Evolutionary conservation across 1,140 invertebrate species (phyloP).

Genomic region (Ctenoplectra terminalis): DNA sequence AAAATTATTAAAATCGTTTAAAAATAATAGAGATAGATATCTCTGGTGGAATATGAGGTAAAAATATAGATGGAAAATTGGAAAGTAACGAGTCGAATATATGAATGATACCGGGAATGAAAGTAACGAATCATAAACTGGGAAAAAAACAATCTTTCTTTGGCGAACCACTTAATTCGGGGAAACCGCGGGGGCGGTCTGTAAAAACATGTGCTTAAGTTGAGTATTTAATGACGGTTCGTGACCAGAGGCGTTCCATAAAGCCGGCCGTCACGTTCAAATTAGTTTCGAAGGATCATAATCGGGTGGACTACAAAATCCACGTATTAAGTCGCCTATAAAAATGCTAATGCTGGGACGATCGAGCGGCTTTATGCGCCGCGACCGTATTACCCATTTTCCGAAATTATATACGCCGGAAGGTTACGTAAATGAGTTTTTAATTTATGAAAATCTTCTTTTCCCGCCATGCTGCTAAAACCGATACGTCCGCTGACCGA

Average conservation of each 20-base stretch:
- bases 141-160: neutral
- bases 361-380: conserved; percentile 36
- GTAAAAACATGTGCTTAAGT: conserved; percentile 27
- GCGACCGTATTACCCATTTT: conserved; percentile 48
- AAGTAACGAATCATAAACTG: no score
- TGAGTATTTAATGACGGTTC: conserved; percentile 34
- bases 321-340: conserved; percentile 46
- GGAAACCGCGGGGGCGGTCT: neutral
- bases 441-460: conserved; percentile 52
- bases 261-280: conserved; percentile 43
- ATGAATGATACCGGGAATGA: neutral
- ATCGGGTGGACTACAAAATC: conserved; percentile 45
- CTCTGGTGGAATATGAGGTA: no score
- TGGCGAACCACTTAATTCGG: conserved; percentile 11
- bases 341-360: conserved; percentile 47
- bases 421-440: conserved; percentile 44
- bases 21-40: no score
- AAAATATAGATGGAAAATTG: neutral
- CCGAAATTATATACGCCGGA: conserved; percentile 43
- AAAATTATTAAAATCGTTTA: no score
- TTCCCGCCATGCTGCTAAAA: neutral
- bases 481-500: conserved; percentile 13
- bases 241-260: conserved; percentile 44
- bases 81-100: neutral
- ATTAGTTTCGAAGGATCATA: conserved; percentile 52